Base-by-base conservation (phyloP, 92 coral and sea anemone species). In the Actinostola sp. region DNA sequence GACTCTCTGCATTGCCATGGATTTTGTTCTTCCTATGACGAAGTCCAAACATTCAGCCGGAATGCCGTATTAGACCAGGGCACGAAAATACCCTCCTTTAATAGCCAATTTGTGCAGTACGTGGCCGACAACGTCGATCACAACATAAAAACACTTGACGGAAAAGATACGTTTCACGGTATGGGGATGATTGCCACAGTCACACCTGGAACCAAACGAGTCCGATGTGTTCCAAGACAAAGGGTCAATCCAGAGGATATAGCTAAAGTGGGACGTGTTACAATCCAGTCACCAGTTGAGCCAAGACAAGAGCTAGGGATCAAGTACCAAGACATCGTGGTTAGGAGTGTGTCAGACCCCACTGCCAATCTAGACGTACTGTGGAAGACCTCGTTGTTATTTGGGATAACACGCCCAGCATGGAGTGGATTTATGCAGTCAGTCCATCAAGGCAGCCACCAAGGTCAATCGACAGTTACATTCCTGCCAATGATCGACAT, bases 131-230 rank as follows among this genome's bases (percentile, higher is more conserved):
- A 85, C 41, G 85, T 75, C 11, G 86, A 85, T 30, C 90, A 81
- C 38, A 51, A 81, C 39, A 17, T 57, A 8, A 55, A 70, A 9
- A 86, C 85, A 5, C 83, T 86, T 4, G 86, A 86, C 64, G 79
- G 86, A 12, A 19, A 66, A 0, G 50, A 62, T 26, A 86, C 91
- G 0, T 87, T 82, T 55, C 85, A 87, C 43, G 84, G 84, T 2
- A 87, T 82, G 88, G 88, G 92, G 0, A 71, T 86, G 44, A 68
- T 86, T 3, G 84, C 88, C 12, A 38, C 87, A 4, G 83, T 77
- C 13, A 86, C 91, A 0, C 84, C 84, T 34, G 86, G 77, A 16
- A 84, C 93, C 12, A 61, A 59, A 61, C 79, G 44, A 17, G 29
- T 41, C 12, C 55, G 61, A 20, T 21, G 72, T 25, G 83, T 86